Evolutionary conservation across 2,113 vertebrate species (phyloP).

Genomic region (Hassar affinis): DNA sequence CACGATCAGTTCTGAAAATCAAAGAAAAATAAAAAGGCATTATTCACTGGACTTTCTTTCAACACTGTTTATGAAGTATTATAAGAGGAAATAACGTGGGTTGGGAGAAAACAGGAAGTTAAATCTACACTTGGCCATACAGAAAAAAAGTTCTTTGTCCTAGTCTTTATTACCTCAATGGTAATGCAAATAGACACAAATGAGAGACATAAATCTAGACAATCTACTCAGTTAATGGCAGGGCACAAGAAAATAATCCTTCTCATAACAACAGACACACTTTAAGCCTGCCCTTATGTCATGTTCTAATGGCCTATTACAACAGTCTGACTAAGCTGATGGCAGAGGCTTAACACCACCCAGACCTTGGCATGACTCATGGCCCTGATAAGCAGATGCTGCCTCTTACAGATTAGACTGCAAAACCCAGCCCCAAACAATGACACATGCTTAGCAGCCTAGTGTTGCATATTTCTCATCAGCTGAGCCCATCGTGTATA

Average conservation of each 20-base stretch:
- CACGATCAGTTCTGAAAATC: slow-evolving; percentile 72
- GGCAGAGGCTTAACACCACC: slow-evolving; percentile 25
- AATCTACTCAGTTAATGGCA: neutral
- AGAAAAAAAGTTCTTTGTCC: neutral
- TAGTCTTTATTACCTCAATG: neutral
- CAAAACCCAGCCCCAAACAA: neutral
- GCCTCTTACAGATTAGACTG: slow-evolving; percentile 20
- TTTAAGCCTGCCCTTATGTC: neutral
- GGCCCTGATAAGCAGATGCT: slow-evolving; percentile 21
- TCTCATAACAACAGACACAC: neutral
- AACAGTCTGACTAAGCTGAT: slow-evolving; percentile 18
- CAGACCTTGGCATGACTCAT: neutral
- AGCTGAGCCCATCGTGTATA: neutral
- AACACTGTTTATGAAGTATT: neutral
- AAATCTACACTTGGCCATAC: neutral
- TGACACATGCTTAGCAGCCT: neutral
- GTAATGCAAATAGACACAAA: neutral
- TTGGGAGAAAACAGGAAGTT: neutral
- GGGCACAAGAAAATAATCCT: neutral
- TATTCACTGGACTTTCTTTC: neutral
- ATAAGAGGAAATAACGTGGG: neutral
- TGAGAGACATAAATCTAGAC: neutral
- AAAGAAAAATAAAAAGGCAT: slow-evolving; percentile 41
- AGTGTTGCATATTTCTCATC: slow-evolving; percentile 1
- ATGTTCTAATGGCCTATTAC: slow-evolving; percentile 2